Evolutionary conservation across 2,797 vertebrate species (phyloP).

Genomic region (Lacerta agilis): DNA sequence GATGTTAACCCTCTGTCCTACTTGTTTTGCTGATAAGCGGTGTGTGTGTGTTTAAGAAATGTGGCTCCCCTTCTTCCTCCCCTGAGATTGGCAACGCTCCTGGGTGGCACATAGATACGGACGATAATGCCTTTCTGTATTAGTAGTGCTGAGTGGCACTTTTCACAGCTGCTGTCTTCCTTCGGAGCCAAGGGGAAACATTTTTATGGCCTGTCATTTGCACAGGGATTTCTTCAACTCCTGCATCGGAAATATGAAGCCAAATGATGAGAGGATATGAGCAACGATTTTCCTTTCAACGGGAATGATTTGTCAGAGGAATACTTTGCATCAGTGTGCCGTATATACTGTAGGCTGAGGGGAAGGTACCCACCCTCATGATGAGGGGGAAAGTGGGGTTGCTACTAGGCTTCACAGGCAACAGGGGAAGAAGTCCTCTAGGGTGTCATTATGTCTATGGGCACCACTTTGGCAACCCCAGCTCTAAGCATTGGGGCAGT

Average conservation of each 20-base stretch:
- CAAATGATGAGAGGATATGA: background rate
- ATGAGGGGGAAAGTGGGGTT: background rate
- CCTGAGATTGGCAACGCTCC: conserved; percentile 7
- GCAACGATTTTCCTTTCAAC: background rate
- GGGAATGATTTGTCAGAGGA: background rate
- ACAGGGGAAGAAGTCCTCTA: too few relatives aligned
- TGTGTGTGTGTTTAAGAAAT: background rate
- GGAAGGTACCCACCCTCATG: too few relatives aligned
- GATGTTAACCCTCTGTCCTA: background rate
- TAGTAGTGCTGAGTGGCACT: background rate
- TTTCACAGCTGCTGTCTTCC: conserved; percentile 7
- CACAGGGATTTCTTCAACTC: background rate
- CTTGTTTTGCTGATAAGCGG: background rate
- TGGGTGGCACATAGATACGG: background rate
- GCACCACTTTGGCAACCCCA: too few relatives aligned
- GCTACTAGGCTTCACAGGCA: too few relatives aligned
- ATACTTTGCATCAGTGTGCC: background rate
- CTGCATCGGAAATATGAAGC: background rate
- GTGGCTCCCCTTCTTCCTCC: background rate
- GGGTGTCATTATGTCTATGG: too few relatives aligned
- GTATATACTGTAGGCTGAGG: background rate
- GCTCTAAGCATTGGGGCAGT: background rate
- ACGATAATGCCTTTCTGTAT: background rate
- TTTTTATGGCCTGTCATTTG: conserved; percentile 15
- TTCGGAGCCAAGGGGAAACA: background rate